These are phyloP conservation scores for Drosophila trapezifrons DNA, from an alignment of 1,140 invertebrate species.

Conservation along the genomic window DNA sequence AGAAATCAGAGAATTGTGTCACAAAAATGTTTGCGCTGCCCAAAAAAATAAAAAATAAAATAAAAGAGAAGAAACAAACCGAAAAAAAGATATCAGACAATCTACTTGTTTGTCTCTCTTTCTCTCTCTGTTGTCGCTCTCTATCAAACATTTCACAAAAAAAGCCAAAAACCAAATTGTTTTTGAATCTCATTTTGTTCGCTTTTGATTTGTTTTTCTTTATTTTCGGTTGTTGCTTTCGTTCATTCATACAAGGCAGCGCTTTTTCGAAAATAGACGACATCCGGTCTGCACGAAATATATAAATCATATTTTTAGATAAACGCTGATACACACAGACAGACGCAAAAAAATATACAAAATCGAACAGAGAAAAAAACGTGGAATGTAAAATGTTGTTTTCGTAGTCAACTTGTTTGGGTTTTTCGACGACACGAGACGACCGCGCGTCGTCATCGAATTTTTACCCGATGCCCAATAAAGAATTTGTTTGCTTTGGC, in stretches of 20 bases:
- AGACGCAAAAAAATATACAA: conserved; percentile 39
- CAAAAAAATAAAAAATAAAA: conserved; percentile 10
- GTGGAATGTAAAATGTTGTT: conserved; percentile 51
- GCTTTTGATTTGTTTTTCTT: conserved; percentile 26
- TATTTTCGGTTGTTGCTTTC: conserved; percentile 32
- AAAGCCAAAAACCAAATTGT: conserved; percentile 32
- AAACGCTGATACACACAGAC: conserved; percentile 64
- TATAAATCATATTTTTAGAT: conserved; percentile 83
- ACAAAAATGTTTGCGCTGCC: conserved; percentile 49
- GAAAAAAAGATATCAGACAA: conserved; percentile 40
- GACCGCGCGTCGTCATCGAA: conserved; percentile 46
- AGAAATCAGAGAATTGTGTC: conserved; percentile 61
- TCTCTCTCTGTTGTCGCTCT: conserved; percentile 4
- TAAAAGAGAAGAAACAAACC: conserved; percentile 1
- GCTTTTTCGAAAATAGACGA: conserved; percentile 79
- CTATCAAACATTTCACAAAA: conserved; percentile 61
- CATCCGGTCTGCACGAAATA: conserved; percentile 79
- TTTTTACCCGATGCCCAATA: conserved; percentile 41
- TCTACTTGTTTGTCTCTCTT: conserved; percentile 33
- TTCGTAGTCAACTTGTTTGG: conserved; percentile 55
- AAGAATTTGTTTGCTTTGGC: conserved; percentile 39
- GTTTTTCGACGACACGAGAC: conserved; percentile 37
- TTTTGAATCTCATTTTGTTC: conserved; percentile 58
- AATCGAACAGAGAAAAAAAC: conserved; percentile 32
- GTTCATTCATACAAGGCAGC: conserved; percentile 53